These are phyloP conservation scores for Teleopsis dalmanni DNA, from an alignment of 1,140 invertebrate species.

Conservation along the genomic window DNA sequence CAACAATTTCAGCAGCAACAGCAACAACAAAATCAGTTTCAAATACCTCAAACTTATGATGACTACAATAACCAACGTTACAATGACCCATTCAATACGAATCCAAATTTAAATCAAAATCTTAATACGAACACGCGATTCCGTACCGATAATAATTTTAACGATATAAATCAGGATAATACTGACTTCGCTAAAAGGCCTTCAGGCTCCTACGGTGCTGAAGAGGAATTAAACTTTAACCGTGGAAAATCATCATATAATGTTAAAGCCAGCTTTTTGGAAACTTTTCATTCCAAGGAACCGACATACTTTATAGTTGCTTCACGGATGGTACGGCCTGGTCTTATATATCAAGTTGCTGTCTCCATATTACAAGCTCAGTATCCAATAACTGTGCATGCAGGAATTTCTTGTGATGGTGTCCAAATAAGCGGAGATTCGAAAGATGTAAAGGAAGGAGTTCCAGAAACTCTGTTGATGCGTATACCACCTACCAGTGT, in stretches of 20 bases:
- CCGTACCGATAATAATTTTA: constrained; percentile 21
- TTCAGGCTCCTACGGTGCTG: constrained; percentile 10
- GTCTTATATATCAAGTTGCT: constrained; percentile 74
- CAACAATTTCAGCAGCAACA: constrained; percentile 9
- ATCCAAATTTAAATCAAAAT: constrained; percentile 5
- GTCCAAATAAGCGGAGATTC: constrained; percentile 74
- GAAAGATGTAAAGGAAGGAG: constrained; percentile 67
- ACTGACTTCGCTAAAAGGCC: constrained; percentile 22
- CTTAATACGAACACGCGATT: constrained; percentile 16
- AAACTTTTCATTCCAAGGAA: constrained; percentile 29
- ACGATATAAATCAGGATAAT: constrained; percentile 26
- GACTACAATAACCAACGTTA: not conserved
- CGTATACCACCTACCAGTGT: constrained; percentile 76
- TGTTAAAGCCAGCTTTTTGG: constrained; percentile 29
- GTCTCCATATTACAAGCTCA: constrained; percentile 68
- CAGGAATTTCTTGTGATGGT: constrained; percentile 77
- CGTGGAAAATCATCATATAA: constrained; percentile 35
- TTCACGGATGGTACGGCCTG: constrained; percentile 75
- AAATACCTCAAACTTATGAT: not conserved
- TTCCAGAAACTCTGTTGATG: constrained; percentile 76
- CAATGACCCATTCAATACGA: constrained; percentile 9
- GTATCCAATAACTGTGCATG: constrained; percentile 67
- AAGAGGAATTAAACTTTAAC: constrained; percentile 25
- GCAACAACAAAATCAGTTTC: constrained; percentile 7
- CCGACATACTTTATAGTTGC: constrained; percentile 79